A percentile compares a stretch with the other conserved stretches of the same genome.
Evolutionary conservation across 2,797 vertebrate species (phyloP).

Genomic region (Helarctos malayanus): DNA sequence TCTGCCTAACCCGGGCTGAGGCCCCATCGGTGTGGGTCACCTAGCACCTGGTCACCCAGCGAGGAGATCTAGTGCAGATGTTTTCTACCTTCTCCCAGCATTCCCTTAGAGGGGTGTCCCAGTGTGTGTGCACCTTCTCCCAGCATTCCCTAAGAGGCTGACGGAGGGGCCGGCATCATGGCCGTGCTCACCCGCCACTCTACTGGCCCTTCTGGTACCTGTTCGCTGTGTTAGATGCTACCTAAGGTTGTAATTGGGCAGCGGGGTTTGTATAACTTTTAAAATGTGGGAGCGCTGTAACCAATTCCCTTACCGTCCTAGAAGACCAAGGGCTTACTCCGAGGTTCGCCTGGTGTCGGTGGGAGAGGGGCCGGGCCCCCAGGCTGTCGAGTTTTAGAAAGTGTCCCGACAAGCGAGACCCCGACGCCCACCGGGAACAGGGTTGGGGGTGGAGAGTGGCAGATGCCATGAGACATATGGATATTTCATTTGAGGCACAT

Average conservation of each 20-base stretch:
- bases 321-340: background rate
- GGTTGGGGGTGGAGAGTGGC: background rate
- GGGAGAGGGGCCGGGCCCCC: background rate
- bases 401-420: background rate
- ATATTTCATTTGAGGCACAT: background rate
- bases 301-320: background rate
- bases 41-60: background rate
- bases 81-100: background rate
- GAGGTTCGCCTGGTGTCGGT: background rate
- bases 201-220: background rate
- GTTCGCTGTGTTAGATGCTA: background rate
- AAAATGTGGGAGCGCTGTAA: background rate
- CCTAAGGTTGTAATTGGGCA: background rate
- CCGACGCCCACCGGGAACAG: background rate
- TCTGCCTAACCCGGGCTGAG: background rate
- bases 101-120: background rate
- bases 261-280: background rate
- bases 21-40: accelerated
- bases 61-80: background rate
- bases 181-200: background rate
- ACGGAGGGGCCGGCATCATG: background rate
- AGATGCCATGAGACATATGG: background rate
- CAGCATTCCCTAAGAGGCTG: background rate
- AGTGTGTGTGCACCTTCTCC: background rate
- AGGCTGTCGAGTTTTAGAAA: background rate